phyloP scores from a whole-genome alignment of 53 echinoderm and acorn worm genomes.

The Glandiceps talaboti region DNA sequence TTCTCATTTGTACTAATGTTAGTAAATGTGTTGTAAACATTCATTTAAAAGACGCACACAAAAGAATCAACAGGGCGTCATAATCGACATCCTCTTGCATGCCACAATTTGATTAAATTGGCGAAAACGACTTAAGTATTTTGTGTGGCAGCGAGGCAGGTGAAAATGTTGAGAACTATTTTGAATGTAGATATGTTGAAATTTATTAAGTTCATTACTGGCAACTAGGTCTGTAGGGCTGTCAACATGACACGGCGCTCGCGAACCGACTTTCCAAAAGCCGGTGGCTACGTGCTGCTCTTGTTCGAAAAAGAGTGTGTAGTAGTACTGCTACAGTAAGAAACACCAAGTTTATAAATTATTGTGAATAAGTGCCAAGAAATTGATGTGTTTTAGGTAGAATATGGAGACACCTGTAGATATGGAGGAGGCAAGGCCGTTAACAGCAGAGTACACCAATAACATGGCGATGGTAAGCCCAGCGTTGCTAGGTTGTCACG shows the following conservation, averaged over 20 bases:
- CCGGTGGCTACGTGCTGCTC: not conserved
- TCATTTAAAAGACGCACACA: no score
- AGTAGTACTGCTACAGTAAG: no score
- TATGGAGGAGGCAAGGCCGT: constrained; percentile 17
- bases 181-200: no score
- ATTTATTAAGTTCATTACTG: no score
- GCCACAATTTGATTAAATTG: not conserved
- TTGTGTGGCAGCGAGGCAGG: not conserved
- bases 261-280: not conserved
- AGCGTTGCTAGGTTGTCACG: no score
- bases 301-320: not conserved
- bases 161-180: no score
- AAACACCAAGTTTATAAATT: no score
- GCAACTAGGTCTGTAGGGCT: not conserved
- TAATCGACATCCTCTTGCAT: not conserved
- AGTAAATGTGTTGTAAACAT: no score
- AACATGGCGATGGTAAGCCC: not conserved
- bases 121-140: not conserved
- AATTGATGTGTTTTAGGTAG: not conserved
- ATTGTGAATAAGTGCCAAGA: no score
- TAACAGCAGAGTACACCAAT: not conserved
- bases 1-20: no score
- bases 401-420: not conserved
- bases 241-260: not conserved
- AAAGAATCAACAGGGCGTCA: not conserved